Percentiles rank a stretch among this genome's conserved stretches.
Evolutionary conservation across 2,797 vertebrate genomes (phyloP).

Genomic region (Argyrosomus regius): DNA sequence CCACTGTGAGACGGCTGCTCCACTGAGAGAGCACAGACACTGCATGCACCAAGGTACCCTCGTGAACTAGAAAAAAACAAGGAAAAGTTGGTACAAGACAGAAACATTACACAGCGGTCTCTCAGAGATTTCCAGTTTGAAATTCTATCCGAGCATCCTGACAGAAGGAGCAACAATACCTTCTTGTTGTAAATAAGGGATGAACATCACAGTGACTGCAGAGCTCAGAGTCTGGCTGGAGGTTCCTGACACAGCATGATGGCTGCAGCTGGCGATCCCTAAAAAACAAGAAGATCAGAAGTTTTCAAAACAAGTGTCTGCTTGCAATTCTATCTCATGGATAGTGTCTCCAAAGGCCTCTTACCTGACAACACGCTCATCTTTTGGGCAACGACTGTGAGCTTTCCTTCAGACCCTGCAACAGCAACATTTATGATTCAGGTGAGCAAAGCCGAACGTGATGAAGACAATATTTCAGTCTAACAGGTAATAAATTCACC

Average conservation of each 20-base stretch:
- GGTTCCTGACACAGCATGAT: constrained; percentile 91
- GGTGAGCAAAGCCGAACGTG: background rate
- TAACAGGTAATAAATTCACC: constrained; percentile 80
- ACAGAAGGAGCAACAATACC: constrained; percentile 77
- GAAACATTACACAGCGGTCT: background rate
- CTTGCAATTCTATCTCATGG: background rate
- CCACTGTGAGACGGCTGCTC: constrained; percentile 90
- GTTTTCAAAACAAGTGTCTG: background rate
- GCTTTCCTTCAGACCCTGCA: constrained; percentile 96
- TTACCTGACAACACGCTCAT: constrained; percentile 96
- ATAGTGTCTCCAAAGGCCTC: background rate
- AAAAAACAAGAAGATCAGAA: background rate
- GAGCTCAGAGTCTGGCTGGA: constrained; percentile 93
- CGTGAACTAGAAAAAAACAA: constrained; percentile 87
- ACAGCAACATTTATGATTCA: constrained; percentile 28
- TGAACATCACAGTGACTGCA: constrained; percentile 91
- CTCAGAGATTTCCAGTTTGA: background rate
- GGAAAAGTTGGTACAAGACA: background rate
- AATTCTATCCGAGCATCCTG: background rate
- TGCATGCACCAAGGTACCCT: constrained; percentile 94
- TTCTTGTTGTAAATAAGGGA: constrained; percentile 98
- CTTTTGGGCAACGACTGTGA: constrained; percentile 95
- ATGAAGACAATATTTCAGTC: background rate
- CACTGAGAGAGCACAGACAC: constrained; percentile 93
- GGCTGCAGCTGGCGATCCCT: constrained; percentile 96